Percentiles rank a stretch among this genome's conserved stretches.
Evolutionary conservation across 1,140 invertebrate species (phyloP).

Genomic region (Danaus melanippus): DNA sequence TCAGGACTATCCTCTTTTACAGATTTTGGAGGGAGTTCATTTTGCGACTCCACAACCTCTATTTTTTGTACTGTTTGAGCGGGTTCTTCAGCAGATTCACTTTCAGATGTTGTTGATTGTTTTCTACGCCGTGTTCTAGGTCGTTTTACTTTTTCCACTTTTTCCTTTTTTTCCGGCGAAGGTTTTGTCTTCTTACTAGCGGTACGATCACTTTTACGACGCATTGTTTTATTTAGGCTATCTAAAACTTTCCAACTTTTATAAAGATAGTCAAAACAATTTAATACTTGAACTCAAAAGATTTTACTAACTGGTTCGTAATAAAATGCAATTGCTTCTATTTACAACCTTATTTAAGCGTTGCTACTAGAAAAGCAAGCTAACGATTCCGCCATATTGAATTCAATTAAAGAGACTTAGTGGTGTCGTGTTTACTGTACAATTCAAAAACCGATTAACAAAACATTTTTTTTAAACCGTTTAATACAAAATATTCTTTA

Average conservation of each 20-base stretch:
- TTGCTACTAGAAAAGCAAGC: too few relatives aligned
- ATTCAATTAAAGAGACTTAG: too few relatives aligned
- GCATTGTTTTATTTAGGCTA: conserved; percentile 36
- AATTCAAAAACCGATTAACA: too few relatives aligned
- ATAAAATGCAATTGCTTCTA: too few relatives aligned
- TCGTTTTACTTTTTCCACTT: conserved; percentile 51
- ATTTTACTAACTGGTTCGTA: too few relatives aligned
- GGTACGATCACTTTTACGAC: conserved; percentile 61
- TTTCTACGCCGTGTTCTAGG: conserved; percentile 50
- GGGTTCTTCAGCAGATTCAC: conserved; percentile 49
- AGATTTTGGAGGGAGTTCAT: conserved; percentile 29
- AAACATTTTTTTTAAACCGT: too few relatives aligned
- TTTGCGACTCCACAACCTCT: conserved; percentile 30
- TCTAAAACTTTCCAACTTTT: too few relatives aligned
- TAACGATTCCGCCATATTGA: too few relatives aligned
- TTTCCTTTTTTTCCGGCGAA: conserved; percentile 60
- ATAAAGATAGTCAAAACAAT: neutral
- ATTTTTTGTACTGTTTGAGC: conserved; percentile 25
- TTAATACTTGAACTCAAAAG: conserved; percentile 1
- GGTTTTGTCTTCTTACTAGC: conserved; percentile 48
- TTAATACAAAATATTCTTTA: too few relatives aligned
- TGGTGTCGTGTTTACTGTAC: too few relatives aligned
- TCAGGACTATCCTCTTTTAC: conserved; percentile 46
- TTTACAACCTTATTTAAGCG: too few relatives aligned
- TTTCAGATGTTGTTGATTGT: conserved; percentile 54